phyloP scores from a whole-genome alignment of 2,113 vertebrate species.

The Callochromis pleurospilus region DNA sequence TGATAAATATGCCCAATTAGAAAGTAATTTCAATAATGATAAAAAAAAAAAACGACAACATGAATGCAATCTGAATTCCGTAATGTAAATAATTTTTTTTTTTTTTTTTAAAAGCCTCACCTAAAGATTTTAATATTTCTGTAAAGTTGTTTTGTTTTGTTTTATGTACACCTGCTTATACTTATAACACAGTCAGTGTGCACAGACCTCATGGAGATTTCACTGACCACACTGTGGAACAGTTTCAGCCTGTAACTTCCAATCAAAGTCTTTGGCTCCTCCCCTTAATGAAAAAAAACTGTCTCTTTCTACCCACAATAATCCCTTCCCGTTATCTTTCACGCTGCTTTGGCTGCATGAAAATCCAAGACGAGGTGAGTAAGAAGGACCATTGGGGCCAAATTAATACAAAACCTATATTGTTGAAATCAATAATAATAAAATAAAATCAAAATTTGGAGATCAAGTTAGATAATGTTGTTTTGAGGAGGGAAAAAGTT shows the following conservation, averaged over 20 bases:
- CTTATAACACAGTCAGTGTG: not conserved
- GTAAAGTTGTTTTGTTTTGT: not conserved
- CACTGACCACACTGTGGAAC: not conserved
- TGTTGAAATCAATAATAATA: not conserved
- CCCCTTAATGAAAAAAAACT: conserved; percentile 4
- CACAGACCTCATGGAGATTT: not conserved
- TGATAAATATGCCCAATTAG: not conserved
- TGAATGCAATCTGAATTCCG: not conserved
- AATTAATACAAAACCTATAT: not conserved
- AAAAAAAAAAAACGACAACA: not conserved
- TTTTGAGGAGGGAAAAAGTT: not conserved
- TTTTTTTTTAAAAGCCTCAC: too few relatives aligned
- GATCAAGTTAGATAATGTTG: not conserved
- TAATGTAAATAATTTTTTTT: not conserved
- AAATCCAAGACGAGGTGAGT: conserved; percentile 1
- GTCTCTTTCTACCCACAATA: not conserved
- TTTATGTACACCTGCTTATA: not conserved
- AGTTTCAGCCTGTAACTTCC: not conserved
- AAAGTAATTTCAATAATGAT: not conserved
- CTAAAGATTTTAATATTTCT: not conserved
- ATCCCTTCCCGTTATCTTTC: not conserved
- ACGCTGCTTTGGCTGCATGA: not conserved
- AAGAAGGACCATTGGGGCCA: not conserved
- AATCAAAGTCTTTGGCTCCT: not conserved
- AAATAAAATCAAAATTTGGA: not conserved